These are phyloP conservation scores for Caenorhabditis sp. DNA, from an alignment of 2,888 invertebrate genomes.

Conservation along the genomic window DNA sequence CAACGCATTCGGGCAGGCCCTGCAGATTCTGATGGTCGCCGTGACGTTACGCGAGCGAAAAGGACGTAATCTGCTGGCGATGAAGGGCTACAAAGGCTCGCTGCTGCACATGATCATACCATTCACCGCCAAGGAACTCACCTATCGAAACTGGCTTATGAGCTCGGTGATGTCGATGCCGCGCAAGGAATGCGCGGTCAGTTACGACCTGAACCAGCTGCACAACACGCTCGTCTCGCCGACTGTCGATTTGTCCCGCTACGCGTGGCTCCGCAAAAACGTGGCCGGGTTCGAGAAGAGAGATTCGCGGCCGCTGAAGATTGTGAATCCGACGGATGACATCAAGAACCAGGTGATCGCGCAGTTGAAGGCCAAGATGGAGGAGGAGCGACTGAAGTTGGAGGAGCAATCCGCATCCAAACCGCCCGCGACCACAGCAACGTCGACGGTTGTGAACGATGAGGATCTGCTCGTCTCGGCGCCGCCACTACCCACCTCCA, in stretches of 20 bases:
- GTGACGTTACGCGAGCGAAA: conserved; percentile 48
- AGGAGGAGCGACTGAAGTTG: background rate
- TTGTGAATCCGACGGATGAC: conserved; percentile 12
- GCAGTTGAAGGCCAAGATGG: conserved; percentile 3
- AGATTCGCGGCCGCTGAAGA: background rate
- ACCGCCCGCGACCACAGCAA: background rate
- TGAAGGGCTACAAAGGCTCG: conserved; percentile 52
- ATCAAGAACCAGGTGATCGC: conserved; percentile 18
- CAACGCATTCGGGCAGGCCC: conserved; percentile 97
- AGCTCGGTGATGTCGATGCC: conserved; percentile 32
- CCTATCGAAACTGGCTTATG: conserved; percentile 65
- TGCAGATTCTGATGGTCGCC: conserved; percentile 81
- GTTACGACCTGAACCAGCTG: conserved; percentile 29
- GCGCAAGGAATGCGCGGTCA: conserved; percentile 1
- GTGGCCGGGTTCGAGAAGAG: conserved; percentile 9
- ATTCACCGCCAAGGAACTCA: conserved; percentile 57
- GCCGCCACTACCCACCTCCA: conserved; percentile 46
- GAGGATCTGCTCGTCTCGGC: conserved; percentile 19
- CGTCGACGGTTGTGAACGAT: background rate
- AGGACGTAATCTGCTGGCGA: conserved; percentile 11
- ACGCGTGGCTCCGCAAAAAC: conserved; percentile 18
- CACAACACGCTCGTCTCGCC: conserved; percentile 39
- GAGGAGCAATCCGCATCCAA: background rate
- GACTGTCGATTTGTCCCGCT: conserved; percentile 20
- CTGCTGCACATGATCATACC: conserved; percentile 62